Base-by-base conservation (phyloP, 2,888 invertebrate species). In the Gastracanthus pulcherrimus region DNA sequence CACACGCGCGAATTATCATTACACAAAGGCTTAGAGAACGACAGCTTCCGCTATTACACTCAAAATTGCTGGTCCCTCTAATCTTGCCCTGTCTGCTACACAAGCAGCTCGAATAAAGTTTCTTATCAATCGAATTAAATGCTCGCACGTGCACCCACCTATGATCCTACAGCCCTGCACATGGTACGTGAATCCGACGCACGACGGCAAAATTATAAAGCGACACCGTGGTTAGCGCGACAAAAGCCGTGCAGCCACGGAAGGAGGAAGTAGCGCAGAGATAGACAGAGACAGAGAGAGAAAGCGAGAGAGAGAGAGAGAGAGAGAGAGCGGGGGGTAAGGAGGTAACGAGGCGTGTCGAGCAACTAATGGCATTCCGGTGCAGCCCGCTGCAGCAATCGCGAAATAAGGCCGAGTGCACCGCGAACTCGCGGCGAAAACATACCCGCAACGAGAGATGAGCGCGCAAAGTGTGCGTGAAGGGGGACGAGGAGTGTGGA, bases 261-360 rank as follows among this genome's bases (percentile, higher is more conserved):
- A 6, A 38, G 19, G 19, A 38, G 41, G 2, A 0, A 36, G 13
- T 11, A 3, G 16, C 16, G 11, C 2, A 31, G 62, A 62, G 31
- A 48, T 29, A 41, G 45, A n/a, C n/a, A n/a, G n/a, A n/a, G n/a
- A n/a, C n/a, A 66, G 13, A 38, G 45, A n/a, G 58, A 48, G 41
- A 34, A 60, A 38, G 55, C n/a, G 29, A 62, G 71, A 55, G 64
- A 41, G 36, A 31, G 62, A 45, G 29, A 36, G 45, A 48, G 64
- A 23, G 11, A 64, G 41, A n/a, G n/a, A 66, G 13, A 38, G 45
- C 34, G 29, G 16, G 48, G 58, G 64, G 38, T 67, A 79, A 72
- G 79, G 74, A 74, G 55, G 76, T 76, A 80, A 80, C 70, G 70
- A 76, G 76, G 80, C 80, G 71, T 19, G 80, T 51, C 76, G 76